phyloP scores from a whole-genome alignment of 2,888 invertebrate species.

The Vesta saturnalis region DNA sequence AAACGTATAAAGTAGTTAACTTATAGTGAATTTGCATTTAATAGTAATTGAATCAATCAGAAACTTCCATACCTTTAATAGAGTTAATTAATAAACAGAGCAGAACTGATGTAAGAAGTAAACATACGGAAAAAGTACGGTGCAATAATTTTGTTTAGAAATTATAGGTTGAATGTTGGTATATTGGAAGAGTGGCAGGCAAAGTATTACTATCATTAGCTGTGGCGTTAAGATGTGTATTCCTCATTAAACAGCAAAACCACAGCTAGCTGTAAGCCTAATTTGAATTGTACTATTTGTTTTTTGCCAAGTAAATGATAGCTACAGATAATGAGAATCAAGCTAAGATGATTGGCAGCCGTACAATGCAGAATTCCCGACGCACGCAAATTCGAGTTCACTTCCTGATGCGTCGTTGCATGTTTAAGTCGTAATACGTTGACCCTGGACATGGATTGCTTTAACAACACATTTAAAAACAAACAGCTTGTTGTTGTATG shows the following conservation, averaged over 20 bases:
- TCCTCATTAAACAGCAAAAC: conserved; percentile 17
- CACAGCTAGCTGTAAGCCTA: conserved; percentile 36
- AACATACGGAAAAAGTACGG: background rate
- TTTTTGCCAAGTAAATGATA: conserved; percentile 39
- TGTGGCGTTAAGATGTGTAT: conserved; percentile 1
- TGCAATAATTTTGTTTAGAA: background rate
- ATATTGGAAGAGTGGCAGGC: background rate
- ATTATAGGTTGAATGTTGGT: background rate
- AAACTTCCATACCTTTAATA: too few species aligned
- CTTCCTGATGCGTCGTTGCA: conserved; percentile 48
- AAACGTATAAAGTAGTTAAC: too few species aligned
- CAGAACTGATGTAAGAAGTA: background rate
- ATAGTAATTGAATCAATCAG: too few species aligned
- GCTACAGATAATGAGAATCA: conserved; percentile 38
- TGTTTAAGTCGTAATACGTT: conserved; percentile 49
- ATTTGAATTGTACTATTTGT: conserved; percentile 39
- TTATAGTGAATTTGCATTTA: too few species aligned
- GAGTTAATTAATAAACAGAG: too few species aligned
- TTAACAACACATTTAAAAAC: conserved; percentile 24
- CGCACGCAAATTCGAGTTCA: conserved; percentile 47
- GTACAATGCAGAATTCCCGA: conserved; percentile 35
- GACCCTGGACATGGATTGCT: conserved; percentile 48
- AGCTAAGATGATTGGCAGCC: conserved; percentile 43
- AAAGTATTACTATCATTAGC: background rate
- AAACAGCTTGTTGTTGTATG: background rate